Evolutionary conservation across 1,140 invertebrate species (phyloP).

Genomic region (Ceratina japonica): DNA sequence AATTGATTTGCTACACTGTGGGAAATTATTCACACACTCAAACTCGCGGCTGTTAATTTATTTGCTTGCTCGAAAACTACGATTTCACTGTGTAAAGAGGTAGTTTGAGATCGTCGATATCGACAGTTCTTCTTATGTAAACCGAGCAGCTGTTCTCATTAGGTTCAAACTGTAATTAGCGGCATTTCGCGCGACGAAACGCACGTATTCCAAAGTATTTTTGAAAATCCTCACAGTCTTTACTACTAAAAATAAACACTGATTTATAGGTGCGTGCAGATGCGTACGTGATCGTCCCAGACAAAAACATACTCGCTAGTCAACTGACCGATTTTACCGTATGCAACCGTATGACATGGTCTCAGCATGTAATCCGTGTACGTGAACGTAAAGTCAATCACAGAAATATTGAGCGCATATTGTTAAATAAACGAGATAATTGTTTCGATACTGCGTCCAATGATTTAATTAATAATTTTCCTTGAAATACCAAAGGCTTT

Average conservation of each 20-base stretch:
- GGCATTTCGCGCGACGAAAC: conserved; percentile 19
- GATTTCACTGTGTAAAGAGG: conserved; percentile 27
- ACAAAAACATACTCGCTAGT: conserved; percentile 62
- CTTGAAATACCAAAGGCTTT: no score
- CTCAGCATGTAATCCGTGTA: background rate
- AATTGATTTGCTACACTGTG: conserved; percentile 15
- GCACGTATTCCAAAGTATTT: conserved; percentile 39
- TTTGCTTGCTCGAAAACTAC: conserved; percentile 4
- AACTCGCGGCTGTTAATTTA: conserved; percentile 7
- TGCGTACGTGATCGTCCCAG: conserved; percentile 47
- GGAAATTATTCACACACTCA: conserved; percentile 9
- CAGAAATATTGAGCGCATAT: background rate
- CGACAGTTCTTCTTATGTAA: background rate
- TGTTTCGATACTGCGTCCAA: no score
- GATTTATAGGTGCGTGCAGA: conserved; percentile 57
- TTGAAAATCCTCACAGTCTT: conserved; percentile 33
- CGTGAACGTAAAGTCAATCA: background rate
- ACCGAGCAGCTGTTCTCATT: background rate
- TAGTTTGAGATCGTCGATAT: conserved; percentile 22
- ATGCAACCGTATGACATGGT: conserved; percentile 35
- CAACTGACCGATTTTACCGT: conserved; percentile 53
- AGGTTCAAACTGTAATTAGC: background rate
- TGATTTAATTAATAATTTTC: no score
- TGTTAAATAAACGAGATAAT: no score
- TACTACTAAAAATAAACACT: conserved; percentile 63